A percentile compares a stretch with the other conserved stretches of the same genome.
phyloP scores from a whole-genome alignment of 2,888 invertebrate species.

The Drosophila nr. perissopoda region DNA sequence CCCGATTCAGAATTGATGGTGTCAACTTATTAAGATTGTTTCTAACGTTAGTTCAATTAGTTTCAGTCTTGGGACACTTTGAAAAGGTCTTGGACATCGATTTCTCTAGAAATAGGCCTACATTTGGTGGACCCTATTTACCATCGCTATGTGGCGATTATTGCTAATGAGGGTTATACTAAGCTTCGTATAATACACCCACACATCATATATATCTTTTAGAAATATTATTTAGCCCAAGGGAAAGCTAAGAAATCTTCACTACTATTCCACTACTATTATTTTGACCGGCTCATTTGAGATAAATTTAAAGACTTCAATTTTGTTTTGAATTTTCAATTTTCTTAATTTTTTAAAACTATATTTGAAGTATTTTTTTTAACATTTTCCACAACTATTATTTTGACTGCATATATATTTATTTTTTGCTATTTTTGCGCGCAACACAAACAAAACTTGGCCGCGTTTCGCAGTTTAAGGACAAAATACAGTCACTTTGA shows the following conservation, averaged over 20 bases:
- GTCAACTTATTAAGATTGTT: too few species aligned
- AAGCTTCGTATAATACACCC: neutral
- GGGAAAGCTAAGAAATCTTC: neutral
- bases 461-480: slow-evolving; percentile 54
- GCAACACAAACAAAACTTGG: slow-evolving; percentile 40
- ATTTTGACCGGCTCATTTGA: neutral
- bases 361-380: neutral
- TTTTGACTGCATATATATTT: neutral
- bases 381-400: neutral
- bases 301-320: neutral
- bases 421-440: slow-evolving; percentile 44
- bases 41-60: too few species aligned
- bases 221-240: neutral
- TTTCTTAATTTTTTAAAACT: neutral
- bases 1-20: neutral
- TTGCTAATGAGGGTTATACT: neutral
- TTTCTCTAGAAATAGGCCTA: neutral
- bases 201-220: neutral
- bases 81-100: neutral
- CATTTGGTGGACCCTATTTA: neutral
- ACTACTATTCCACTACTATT: neutral
- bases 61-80: neutral
- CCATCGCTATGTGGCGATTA: neutral
- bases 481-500: slow-evolving; percentile 34
- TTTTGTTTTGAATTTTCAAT: too few species aligned